Base-by-base conservation (phyloP, 2,113 vertebrate species). In the Pitta sordida region DNA sequence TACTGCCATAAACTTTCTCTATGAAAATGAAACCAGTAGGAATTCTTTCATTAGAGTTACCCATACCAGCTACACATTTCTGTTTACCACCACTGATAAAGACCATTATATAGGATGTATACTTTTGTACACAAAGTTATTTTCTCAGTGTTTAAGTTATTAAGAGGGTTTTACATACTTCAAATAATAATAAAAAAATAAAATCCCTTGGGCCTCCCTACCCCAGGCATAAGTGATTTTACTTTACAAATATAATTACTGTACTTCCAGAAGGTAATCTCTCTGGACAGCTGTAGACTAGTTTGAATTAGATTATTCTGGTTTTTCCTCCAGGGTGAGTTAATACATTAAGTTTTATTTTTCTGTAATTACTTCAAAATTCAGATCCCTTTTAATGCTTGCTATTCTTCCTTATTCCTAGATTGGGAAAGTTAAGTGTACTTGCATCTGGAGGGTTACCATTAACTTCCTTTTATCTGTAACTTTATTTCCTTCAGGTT, bases 161-260 rank as follows among this genome's bases (percentile, higher is more conserved):
- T 64, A 37, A 68, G 64, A 95, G 78, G 46, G 24, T 91, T 88
- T 59, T 74, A 56, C 5, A 24, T 21, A 34, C 89, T 88, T 67
- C 11, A 79, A 87, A 92, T 51, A 52, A 71, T 80, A 87, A 80
- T 77, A 83, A 71, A 53, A 49, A 62, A 49, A 39, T 37, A 43
- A 55, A 41, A 74, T 84, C 83, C 53, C 83, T 58, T 82, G 69
- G 36, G 81, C 53, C 64, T 92, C 60, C 51, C 10, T 43, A 64
- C 88, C 44, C 20, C 49, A 79, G 92, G 91, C 86, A 43, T 75
- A 87, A 86, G 49, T 92, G 36, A 86, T 94, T 95, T 84, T 86
- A 82, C 69, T 86, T 93, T 91, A 89, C 77, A 84, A 91, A 96
- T 92, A 56, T 89, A 95, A 96, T 96, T 95, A 94, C 80, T 84